phyloP scores from a whole-genome alignment of 2,797 vertebrate genomes.

The Mareca strepera region DNA sequence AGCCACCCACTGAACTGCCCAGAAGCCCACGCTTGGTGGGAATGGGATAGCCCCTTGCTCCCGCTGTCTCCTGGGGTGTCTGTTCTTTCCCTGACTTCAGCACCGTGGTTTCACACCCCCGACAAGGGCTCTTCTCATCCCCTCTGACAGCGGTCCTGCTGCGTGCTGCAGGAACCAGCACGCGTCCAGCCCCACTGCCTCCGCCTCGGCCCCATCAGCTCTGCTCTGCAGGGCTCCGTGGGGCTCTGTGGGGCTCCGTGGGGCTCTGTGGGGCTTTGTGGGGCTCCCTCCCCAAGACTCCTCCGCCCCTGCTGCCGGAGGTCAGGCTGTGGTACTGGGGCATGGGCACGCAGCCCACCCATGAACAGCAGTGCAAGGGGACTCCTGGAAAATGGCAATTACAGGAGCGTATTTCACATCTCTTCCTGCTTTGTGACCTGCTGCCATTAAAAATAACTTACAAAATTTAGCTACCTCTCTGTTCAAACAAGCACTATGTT shows the following conservation, averaged over 20 bases:
- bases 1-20: not conserved
- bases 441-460: not conserved
- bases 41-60: accelerated
- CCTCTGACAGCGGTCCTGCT: too few relatives aligned
- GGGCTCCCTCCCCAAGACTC: too few relatives aligned
- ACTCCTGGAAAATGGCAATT: not conserved
- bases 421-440: not conserved
- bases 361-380: accelerated
- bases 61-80: accelerated
- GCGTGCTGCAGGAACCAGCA: too few relatives aligned
- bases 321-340: accelerated
- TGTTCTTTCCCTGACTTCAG: not conserved
- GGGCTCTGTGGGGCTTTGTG: too few relatives aligned
- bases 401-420: not conserved
- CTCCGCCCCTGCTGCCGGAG: not conserved
- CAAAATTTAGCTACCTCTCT: not conserved
- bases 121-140: not conserved
- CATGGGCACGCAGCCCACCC: not conserved
- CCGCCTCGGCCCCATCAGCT: too few relatives aligned
- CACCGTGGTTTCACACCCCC: accelerated
- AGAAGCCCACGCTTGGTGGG: not conserved
- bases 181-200: too few relatives aligned
- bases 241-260: too few relatives aligned
- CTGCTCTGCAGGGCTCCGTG: too few relatives aligned
- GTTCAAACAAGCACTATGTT: not conserved